A percentile compares a stretch with the other conserved stretches of the same genome.
Evolutionary conservation across 2,888 invertebrate species (phyloP).

Genomic region (Scrobipalpa costella): DNA sequence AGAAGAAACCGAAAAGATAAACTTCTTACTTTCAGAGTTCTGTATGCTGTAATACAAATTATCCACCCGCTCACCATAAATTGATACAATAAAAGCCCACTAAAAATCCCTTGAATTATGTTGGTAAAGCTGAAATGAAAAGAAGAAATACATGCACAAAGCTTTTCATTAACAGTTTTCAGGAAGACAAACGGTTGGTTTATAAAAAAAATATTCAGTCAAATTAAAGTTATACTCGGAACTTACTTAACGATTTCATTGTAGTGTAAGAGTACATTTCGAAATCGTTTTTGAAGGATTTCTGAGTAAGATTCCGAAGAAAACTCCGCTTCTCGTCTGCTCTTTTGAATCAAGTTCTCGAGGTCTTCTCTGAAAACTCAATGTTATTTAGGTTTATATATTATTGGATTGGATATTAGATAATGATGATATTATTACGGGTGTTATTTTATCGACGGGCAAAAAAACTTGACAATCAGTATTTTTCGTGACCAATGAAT

Average conservation of each 20-base stretch:
- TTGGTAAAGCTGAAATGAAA: conserved; percentile 33
- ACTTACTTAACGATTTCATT: conserved; percentile 39
- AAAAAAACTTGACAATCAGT: no score
- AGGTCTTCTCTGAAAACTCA: conserved; percentile 43
- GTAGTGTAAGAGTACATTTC: conserved; percentile 41
- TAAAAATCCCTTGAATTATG: conserved; percentile 40
- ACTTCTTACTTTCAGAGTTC: conserved; percentile 40
- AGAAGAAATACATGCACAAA: no score
- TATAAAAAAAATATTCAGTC: no score
- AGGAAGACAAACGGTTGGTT: no score
- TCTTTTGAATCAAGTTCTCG: conserved; percentile 42
- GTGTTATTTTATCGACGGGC: no score
- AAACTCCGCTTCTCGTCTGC: conserved; percentile 37
- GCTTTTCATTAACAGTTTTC: no score
- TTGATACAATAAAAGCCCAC: conserved; percentile 40
- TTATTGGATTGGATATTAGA: no score
- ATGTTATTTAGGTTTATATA: background rate
- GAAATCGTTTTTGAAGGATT: conserved; percentile 38
- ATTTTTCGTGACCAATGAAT: no score
- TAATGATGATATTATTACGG: background rate
- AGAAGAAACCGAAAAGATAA: no score
- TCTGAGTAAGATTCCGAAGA: conserved; percentile 28
- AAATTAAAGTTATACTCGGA: background rate
- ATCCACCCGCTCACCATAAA: conserved; percentile 48
- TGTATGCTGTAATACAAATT: conserved; percentile 46